These are phyloP conservation scores for Stenopsyche tienmushanensis DNA, from an alignment of 1,140 invertebrate species.

Conservation along the genomic window DNA sequence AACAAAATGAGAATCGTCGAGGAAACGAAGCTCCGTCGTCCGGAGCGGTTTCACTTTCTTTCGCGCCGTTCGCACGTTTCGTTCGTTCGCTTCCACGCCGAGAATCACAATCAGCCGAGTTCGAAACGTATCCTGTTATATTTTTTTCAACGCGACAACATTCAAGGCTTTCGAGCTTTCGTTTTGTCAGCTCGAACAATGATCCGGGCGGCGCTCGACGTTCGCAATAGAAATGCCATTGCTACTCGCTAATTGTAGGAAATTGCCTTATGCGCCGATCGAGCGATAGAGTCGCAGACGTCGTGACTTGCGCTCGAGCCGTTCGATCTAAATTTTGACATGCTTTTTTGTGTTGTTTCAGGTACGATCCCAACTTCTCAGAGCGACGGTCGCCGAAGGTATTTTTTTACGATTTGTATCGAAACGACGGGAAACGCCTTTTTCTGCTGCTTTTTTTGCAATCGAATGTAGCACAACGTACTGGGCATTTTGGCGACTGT, in stretches of 20 bases:
- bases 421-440: no score
- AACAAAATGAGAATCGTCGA: background rate
- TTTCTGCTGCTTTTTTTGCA: no score
- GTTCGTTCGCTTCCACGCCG: background rate
- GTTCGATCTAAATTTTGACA: background rate
- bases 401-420: no score
- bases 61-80: conserved; percentile 5
- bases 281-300: no score
- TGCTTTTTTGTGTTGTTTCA: conserved; percentile 14
- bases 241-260: no score
- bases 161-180: background rate
- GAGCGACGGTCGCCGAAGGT: no score
- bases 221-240: no score
- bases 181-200: background rate
- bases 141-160: no score
- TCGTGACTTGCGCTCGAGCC: background rate
- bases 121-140: no score
- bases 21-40: conserved; percentile 8
- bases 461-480: background rate
- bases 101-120: background rate
- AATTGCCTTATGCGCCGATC: no score
- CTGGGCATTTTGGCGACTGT: conserved; percentile 11
- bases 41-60: conserved; percentile 20
- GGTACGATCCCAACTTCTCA: background rate
- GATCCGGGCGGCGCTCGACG: background rate